phyloP scores from a whole-genome alignment of 2,797 vertebrate genomes.

The Pristis pectinata region DNA sequence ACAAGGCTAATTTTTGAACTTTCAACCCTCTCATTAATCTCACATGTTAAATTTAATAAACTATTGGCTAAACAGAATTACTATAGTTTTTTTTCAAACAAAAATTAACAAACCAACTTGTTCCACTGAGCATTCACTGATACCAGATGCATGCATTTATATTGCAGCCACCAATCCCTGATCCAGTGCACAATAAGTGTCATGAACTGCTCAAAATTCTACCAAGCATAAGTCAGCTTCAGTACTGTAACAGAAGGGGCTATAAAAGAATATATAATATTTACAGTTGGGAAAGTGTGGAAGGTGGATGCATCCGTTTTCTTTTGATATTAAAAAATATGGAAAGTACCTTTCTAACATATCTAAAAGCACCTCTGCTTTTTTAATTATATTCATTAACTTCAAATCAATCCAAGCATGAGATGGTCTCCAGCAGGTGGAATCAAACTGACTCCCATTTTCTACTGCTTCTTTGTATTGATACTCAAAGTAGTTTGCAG shows the following conservation, averaged over 20 bases:
- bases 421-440: background rate
- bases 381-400: background rate
- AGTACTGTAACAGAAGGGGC: background rate
- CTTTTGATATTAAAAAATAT: background rate
- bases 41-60: too few relatives aligned
- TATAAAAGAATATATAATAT: too few relatives aligned
- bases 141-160: too few relatives aligned
- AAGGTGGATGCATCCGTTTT: background rate
- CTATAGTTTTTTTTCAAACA: background rate
- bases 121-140: background rate
- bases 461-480: background rate
- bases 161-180: background rate
- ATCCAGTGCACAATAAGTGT: background rate
- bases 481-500: background rate
- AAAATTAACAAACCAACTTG: background rate
- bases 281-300: background rate
- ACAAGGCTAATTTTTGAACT: background rate
- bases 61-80: background rate
- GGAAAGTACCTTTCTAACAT: background rate
- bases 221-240: background rate
- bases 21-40: too few relatives aligned
- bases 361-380: background rate
- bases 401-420: background rate
- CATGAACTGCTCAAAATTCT: background rate
- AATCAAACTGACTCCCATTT: background rate